These are phyloP conservation scores for Cheiracanthium punctorium DNA, from an alignment of 2,888 invertebrate species.

Conservation along the genomic window DNA sequence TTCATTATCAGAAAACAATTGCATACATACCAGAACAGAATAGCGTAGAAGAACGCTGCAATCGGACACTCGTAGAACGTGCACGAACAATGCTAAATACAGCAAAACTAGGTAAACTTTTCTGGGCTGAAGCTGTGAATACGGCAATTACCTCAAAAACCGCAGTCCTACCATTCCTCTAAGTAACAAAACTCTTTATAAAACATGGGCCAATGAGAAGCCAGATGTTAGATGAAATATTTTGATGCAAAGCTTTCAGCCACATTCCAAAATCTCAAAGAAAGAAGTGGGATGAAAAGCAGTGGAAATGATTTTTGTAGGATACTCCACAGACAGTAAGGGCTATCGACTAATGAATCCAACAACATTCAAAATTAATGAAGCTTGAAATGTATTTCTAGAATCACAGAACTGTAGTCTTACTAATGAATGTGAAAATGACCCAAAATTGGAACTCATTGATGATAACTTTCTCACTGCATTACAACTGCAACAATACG, in stretches of 20 bases:
- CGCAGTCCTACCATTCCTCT: too few species aligned
- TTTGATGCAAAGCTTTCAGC: neutral
- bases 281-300: slow-evolving; percentile 17
- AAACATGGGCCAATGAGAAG: slow-evolving; percentile 12
- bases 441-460: too few species aligned
- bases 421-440: too few species aligned
- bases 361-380: too few species aligned
- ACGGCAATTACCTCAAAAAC: slow-evolving; percentile 27
- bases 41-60: neutral
- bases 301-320: neutral
- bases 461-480: too few species aligned
- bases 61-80: too few species aligned
- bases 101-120: slow-evolving; percentile 76
- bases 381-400: neutral
- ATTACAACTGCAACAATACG: too few species aligned
- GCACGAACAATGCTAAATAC: slow-evolving; percentile 70
- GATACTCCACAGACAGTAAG: slow-evolving; percentile 2
- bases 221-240: slow-evolving; percentile 2
- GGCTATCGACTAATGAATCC: slow-evolving; percentile 11
- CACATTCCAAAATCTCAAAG: slow-evolving; percentile 25
- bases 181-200: slow-evolving; percentile 27
- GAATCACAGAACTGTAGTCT: too few species aligned
- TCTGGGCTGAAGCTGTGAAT: slow-evolving; percentile 77
- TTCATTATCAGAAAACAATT: slow-evolving; percentile 22
- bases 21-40: slow-evolving; percentile 9